Evolutionary conservation across 1,140 invertebrate species (phyloP).

Genomic region (Zaprionus ornatus): DNA sequence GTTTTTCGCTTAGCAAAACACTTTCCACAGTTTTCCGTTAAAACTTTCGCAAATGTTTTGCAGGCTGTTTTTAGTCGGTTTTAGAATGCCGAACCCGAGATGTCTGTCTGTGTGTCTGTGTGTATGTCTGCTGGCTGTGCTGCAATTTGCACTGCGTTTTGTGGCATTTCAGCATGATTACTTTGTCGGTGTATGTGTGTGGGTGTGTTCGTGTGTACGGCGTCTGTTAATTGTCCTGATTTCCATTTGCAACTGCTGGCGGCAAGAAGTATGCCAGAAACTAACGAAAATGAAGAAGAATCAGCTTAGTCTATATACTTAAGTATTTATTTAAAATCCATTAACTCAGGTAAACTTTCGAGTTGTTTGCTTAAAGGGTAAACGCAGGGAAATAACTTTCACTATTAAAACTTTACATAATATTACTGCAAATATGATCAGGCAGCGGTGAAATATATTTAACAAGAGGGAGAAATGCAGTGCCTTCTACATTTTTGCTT

Average conservation of each 20-base stretch:
- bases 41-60: slow-evolving; percentile 28
- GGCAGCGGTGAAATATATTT: too few species aligned
- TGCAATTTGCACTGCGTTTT: slow-evolving; percentile 40
- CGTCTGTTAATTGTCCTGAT: slow-evolving; percentile 42
- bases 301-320: neutral
- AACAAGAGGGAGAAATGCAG: too few species aligned
- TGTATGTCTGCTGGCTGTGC: slow-evolving; percentile 19
- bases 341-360: slow-evolving; percentile 5
- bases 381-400: neutral
- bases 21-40: slow-evolving; percentile 37
- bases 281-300: slow-evolving; percentile 30
- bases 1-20: slow-evolving; percentile 21
- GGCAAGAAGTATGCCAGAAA: slow-evolving; percentile 20
- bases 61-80: neutral
- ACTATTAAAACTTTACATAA: neutral
- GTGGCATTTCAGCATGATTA: slow-evolving; percentile 44
- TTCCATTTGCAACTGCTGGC: slow-evolving; percentile 32
- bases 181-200: slow-evolving; percentile 3
- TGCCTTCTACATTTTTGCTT: too few species aligned
- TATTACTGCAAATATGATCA: too few species aligned
- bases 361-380: neutral
- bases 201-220: neutral
- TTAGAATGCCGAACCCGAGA: slow-evolving; percentile 16
- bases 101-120: slow-evolving; percentile 2
- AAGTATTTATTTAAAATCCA: neutral